These are phyloP conservation scores for Sericinus montela DNA, from an alignment of 2,888 invertebrate genomes.

Conservation along the genomic window DNA sequence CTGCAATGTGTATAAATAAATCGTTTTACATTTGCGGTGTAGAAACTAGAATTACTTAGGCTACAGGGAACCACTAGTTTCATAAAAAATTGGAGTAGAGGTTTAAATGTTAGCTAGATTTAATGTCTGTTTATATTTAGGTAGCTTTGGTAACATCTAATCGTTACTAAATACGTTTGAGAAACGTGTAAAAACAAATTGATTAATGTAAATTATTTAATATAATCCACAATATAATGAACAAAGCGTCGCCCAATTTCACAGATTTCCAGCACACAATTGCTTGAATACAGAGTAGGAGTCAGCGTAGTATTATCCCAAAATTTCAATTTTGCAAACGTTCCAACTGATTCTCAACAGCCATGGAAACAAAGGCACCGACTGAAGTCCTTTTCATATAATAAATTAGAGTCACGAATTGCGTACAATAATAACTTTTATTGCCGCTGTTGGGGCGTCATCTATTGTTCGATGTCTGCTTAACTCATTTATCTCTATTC, in stretches of 20 bases:
- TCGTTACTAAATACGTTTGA: no score
- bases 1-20: no score
- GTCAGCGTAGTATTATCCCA: constrained; percentile 4
- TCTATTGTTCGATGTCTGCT: constrained; percentile 30
- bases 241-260: background rate
- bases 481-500: constrained; percentile 5
- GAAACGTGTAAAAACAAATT: no score
- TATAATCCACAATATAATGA: no score
- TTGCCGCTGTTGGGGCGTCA: constrained; percentile 35
- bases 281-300: constrained; percentile 4
- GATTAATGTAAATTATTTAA: no score
- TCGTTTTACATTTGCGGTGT: no score
- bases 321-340: constrained; percentile 15
- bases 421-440: constrained; percentile 41
- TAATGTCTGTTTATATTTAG: no score
- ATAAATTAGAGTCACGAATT: constrained; percentile 42
- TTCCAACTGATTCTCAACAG: constrained; percentile 23
- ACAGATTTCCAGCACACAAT: constrained; percentile 7
- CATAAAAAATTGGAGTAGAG: no score
- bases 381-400: constrained; percentile 36
- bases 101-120: no score
- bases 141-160: no score
- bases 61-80: no score
- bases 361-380: constrained; percentile 36
- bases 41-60: no score